Evolutionary conservation across 2,888 invertebrate species (phyloP).

Genomic region (Campaea margaritaria): DNA sequence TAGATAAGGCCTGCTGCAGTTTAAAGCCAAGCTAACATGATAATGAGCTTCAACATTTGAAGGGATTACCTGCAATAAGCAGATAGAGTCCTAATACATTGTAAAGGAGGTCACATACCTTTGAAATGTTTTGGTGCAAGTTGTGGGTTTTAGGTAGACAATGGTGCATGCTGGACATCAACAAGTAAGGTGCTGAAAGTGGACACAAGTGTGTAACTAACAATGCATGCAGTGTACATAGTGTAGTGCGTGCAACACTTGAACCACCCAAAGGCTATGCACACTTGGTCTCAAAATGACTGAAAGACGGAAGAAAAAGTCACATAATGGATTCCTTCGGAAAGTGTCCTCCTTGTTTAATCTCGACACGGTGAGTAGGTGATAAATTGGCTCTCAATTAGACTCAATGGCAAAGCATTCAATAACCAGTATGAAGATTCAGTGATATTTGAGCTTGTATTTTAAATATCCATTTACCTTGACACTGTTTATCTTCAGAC

Average conservation of each 20-base stretch:
- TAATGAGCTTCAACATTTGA: conserved; percentile 68
- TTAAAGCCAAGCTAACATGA: conserved; percentile 75
- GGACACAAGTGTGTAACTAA: conserved; percentile 84
- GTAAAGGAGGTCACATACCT: conserved; percentile 62
- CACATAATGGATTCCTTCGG: conserved; percentile 91
- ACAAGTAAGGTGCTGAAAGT: conserved; percentile 77
- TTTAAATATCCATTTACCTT: conserved; percentile 12
- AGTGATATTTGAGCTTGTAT: conserved; percentile 13
- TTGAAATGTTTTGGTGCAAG: conserved; percentile 81
- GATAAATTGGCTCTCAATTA: conserved; percentile 47
- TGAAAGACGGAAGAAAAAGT: conserved; percentile 85
- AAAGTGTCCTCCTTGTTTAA: conserved; percentile 95
- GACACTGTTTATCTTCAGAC: neutral
- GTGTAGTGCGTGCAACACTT: conserved; percentile 73
- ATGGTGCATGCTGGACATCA: conserved; percentile 81
- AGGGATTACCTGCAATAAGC: conserved; percentile 64
- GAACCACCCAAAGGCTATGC: conserved; percentile 74
- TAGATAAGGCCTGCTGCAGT: conserved; percentile 77
- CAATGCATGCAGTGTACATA: conserved; percentile 85
- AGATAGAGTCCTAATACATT: conserved; percentile 41
- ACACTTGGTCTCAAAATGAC: conserved; percentile 80
- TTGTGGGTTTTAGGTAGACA: conserved; percentile 83
- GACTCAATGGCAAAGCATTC: conserved; percentile 30
- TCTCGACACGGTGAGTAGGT: conserved; percentile 91
- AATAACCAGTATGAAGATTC: conserved; percentile 10